Conservation (phyloP, 1,140 invertebrate genomes). For the Lepidurus packardi region DNA sequence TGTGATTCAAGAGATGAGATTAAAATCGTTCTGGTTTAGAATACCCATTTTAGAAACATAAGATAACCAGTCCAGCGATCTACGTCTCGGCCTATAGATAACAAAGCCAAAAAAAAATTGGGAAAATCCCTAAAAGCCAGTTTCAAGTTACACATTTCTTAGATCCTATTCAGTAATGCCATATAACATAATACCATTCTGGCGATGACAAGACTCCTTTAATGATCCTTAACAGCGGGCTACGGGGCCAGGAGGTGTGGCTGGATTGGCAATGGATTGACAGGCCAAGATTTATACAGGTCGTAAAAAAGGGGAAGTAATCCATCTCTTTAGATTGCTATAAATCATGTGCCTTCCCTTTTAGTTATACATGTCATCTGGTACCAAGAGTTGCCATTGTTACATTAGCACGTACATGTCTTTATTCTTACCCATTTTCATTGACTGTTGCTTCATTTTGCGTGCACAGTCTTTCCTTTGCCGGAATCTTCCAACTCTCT, state of each 20-base stretch:
- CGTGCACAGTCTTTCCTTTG: too few relatives aligned
- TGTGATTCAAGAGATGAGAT: not conserved
- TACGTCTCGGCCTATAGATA: too few relatives aligned
- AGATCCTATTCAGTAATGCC: not conserved
- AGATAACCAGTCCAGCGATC: too few relatives aligned
- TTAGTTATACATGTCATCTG: not conserved
- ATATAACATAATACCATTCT: not conserved
- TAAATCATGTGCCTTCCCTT: not conserved
- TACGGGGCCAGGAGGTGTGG: not conserved
- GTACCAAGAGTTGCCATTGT: not conserved
- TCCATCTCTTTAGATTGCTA: not conserved
- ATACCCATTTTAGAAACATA: too few relatives aligned
- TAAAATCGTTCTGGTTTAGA: not conserved
- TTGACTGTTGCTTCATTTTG: too few relatives aligned
- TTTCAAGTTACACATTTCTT: too few relatives aligned
- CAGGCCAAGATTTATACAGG: not conserved
- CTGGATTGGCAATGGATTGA: not conserved
- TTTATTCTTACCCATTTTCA: not conserved
- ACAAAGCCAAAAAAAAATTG: too few relatives aligned
- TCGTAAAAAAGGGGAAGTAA: not conserved
- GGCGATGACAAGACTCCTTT: not conserved
- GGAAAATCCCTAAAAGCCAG: too few relatives aligned
- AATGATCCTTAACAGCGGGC: not conserved
- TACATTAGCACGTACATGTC: not conserved
- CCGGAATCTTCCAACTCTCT: too few relatives aligned